Conservation (phyloP, 1,140 invertebrate species). For the Orius insidiosus region DNA sequence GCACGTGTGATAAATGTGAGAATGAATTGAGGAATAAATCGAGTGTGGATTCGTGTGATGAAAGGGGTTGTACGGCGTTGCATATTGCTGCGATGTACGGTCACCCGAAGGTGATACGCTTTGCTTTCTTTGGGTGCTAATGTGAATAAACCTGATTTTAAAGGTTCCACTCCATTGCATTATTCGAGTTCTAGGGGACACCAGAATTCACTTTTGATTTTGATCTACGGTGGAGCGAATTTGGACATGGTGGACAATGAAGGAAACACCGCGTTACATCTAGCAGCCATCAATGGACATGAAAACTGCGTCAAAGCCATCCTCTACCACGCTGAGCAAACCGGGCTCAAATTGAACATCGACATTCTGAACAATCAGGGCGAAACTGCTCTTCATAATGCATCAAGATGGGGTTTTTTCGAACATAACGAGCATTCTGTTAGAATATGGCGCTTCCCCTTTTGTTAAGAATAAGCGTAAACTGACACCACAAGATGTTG, state of each 20-base stretch:
- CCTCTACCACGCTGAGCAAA: conserved; percentile 56
- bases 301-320: conserved; percentile 67
- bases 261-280: conserved; percentile 59
- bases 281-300: conserved; percentile 55
- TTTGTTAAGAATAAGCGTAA: conserved; percentile 40
- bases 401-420: conserved; percentile 65
- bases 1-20: conserved; percentile 56
- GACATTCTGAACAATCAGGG: conserved; percentile 49
- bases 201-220: conserved; percentile 55
- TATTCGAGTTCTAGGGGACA: conserved; percentile 55
- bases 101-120: conserved; percentile 47
- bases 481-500: conserved; percentile 43
- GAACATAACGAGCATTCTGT: conserved; percentile 46
- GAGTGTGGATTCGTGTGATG: conserved; percentile 41
- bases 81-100: conserved; percentile 59
- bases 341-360: conserved; percentile 36
- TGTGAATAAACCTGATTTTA: conserved; percentile 42
- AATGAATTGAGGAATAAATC: conserved; percentile 35
- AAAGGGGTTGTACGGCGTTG: conserved; percentile 49
- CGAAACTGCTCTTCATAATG: conserved; percentile 59
- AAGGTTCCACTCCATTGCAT: conserved; percentile 53
- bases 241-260: conserved; percentile 42
- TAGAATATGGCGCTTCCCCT: conserved; percentile 48
- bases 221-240: conserved; percentile 43
- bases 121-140: conserved; percentile 42